These are phyloP conservation scores for Leptodactylus fallax DNA, from an alignment of 2,797 vertebrate species.

Conservation along the genomic window DNA sequence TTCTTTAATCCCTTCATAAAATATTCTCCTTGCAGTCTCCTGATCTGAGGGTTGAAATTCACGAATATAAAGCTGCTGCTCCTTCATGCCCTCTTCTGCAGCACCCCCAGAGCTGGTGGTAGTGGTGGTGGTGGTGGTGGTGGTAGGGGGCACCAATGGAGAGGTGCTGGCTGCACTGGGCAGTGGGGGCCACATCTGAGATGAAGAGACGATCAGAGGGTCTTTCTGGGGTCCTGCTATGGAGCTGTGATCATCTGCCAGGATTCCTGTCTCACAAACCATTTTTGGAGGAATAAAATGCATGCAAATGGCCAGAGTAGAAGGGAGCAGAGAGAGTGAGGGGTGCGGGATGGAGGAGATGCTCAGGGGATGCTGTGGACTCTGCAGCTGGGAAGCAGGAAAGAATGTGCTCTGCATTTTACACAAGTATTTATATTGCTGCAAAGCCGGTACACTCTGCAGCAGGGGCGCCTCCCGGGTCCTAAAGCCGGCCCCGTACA, in stretches of 20 bases:
- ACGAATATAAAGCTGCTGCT: constrained; percentile 86
- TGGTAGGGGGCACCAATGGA: constrained; percentile 63
- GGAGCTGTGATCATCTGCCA: constrained; percentile 92
- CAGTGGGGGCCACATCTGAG: constrained; percentile 87
- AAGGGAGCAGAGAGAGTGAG: constrained; percentile 66
- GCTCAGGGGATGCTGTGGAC: constrained; percentile 71
- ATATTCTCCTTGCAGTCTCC: constrained; percentile 91
- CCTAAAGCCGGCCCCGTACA: constrained; percentile 80
- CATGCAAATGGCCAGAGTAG: constrained; percentile 82
- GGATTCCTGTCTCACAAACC: constrained; percentile 99
- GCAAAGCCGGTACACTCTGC: constrained; percentile 78
- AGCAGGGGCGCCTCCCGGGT: constrained; percentile 82
- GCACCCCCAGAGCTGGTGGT: constrained; percentile 26
- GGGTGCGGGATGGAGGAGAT: constrained; percentile 74
- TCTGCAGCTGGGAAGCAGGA: constrained; percentile 84
- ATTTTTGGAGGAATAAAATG: constrained; percentile 95
- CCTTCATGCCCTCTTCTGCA: constrained; percentile 71
- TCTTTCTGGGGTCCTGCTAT: constrained; percentile 90
- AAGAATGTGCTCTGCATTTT: constrained; percentile 83
- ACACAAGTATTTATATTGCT: constrained; percentile 88
- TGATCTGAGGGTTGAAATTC: constrained; percentile 88
- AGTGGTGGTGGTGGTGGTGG: not conserved
- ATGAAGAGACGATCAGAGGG: constrained; percentile 79
- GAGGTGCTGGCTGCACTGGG: constrained; percentile 64
- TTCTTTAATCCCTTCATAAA: constrained; percentile 95